Conservation (phyloP, 2,888 invertebrate species). For the Aphidius colemani region DNA sequence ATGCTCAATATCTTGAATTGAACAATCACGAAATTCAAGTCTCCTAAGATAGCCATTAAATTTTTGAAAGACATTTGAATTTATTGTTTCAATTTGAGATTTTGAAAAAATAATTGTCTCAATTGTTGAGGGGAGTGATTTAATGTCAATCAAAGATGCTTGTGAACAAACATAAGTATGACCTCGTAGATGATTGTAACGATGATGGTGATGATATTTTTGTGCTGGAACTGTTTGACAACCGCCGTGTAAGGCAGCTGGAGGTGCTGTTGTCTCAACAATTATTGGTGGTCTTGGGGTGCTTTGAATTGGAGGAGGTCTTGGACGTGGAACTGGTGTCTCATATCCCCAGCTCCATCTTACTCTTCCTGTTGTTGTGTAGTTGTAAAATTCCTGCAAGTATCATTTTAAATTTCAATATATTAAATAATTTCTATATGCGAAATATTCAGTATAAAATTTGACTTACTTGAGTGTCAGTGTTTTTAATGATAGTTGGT, state of each 20-base stretch:
- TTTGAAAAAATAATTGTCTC: conserved; percentile 38
- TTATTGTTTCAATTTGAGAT: conserved; percentile 40
- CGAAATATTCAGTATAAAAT: no score
- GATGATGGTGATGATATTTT: conserved; percentile 18
- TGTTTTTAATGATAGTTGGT: not conserved
- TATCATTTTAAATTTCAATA: not conserved
- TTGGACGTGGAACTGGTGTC: conserved; percentile 24
- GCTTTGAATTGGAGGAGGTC: conserved; percentile 15
- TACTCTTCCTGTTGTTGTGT: conserved; percentile 34
- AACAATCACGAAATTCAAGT: conserved; percentile 43
- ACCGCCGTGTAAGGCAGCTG: conserved; percentile 9
- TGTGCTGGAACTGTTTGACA: conserved; percentile 22
- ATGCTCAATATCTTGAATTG: conserved; percentile 39
- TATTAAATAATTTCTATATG: no score
- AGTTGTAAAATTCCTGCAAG: conserved; percentile 18
- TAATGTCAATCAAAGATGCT: conserved; percentile 37
- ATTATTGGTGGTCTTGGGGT: conserved; percentile 23
- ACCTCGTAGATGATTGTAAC: conserved; percentile 21
- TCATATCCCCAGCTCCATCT: conserved; percentile 41
- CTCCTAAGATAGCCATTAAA: conserved; percentile 41
- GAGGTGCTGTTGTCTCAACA: conserved; percentile 20
- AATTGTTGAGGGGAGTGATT: conserved; percentile 33
- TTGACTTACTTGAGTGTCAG: conserved; percentile 32
- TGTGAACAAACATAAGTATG: conserved; percentile 40
- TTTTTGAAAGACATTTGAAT: conserved; percentile 37